These are phyloP conservation scores for Caenorhabditis brenneri DNA, from an alignment of 1,140 invertebrate species.

Conservation along the genomic window DNA sequence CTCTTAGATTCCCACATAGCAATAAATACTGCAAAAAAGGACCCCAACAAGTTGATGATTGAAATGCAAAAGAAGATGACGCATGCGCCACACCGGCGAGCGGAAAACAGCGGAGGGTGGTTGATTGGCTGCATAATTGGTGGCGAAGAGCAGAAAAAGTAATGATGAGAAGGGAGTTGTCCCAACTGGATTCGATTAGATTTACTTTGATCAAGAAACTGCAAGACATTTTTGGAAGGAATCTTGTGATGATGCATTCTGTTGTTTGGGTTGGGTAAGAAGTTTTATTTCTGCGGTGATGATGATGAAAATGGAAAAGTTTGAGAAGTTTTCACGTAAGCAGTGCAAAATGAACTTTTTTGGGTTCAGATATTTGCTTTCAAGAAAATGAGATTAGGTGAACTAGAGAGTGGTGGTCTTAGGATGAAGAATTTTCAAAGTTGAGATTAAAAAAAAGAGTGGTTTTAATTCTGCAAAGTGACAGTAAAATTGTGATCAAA, in stretches of 20 bases:
- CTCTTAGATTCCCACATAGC: background rate
- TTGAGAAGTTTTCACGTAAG: background rate
- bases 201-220: conserved; percentile 14
- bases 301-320: background rate
- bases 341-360: background rate
- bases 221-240: background rate
- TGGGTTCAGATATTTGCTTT: background rate
- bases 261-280: background rate
- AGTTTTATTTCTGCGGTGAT: background rate
- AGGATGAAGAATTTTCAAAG: too few species aligned
- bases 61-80: background rate
- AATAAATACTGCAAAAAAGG: background rate
- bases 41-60: background rate
- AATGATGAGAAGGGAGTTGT: background rate
- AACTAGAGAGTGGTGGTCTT: too few species aligned
- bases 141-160: background rate
- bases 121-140: conserved; percentile 19
- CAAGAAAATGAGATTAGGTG: too few species aligned
- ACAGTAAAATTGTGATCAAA: too few species aligned
- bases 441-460: too few species aligned
- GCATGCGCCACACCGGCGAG: background rate
- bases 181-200: background rate
- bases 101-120: background rate
- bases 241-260: background rate
- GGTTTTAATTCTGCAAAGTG: too few species aligned